These are phyloP conservation scores for Calidris pugnax DNA, from an alignment of 2,113 vertebrate species.

Conservation along the genomic window DNA sequence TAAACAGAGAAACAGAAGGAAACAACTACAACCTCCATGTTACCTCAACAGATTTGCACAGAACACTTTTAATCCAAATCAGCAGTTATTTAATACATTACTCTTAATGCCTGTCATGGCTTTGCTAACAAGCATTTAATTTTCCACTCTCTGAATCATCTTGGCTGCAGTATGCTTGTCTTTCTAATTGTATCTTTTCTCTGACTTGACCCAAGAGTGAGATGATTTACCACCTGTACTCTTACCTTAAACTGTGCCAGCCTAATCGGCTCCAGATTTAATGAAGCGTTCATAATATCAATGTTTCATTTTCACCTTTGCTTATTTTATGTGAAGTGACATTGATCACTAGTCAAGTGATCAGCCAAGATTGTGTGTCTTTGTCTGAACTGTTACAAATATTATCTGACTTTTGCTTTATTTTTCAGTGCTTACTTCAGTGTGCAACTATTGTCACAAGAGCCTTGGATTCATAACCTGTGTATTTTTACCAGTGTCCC, in stretches of 20 bases:
- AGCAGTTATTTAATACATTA: constrained; percentile 20
- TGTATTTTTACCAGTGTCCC: not conserved
- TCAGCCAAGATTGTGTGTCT: not conserved
- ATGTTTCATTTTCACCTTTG: constrained; percentile 28
- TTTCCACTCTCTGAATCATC: constrained; percentile 33
- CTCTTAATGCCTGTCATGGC: constrained; percentile 9
- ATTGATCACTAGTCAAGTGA: not conserved
- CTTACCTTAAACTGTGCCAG: constrained; percentile 18
- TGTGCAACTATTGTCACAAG: not conserved
- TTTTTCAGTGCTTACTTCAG: not conserved
- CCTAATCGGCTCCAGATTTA: constrained; percentile 24
- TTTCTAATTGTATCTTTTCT: constrained; percentile 48
- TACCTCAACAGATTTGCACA: not conserved
- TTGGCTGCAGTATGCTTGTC: constrained; percentile 33
- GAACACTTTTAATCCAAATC: constrained; percentile 28
- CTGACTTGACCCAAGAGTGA: constrained; percentile 35
- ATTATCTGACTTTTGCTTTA: not conserved
- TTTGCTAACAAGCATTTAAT: constrained; percentile 50
- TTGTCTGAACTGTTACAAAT: not conserved
- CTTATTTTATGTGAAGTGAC: constrained; percentile 5
- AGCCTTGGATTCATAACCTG: not conserved
- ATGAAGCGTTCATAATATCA: not conserved
- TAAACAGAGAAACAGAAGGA: not conserved
- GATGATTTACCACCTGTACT: constrained; percentile 38
- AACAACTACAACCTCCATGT: not conserved